A percentile compares a stretch with the other conserved stretches of the same genome.
Evolutionary conservation across 2,797 vertebrate genomes (phyloP).

Genomic region (Aeoliscus strigatus): DNA sequence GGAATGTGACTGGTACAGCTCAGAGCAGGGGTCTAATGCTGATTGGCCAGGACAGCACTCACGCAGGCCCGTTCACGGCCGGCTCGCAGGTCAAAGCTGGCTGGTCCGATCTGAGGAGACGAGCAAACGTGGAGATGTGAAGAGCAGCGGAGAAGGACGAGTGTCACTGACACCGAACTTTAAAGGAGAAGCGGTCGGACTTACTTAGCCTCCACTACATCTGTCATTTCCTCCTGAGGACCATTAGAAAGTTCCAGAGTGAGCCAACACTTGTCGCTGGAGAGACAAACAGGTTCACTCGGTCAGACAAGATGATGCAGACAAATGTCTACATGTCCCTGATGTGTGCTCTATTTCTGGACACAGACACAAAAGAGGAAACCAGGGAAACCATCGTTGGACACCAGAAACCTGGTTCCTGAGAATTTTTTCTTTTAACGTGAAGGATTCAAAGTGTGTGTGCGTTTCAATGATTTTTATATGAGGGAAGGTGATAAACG

Average conservation of each 20-base stretch:
- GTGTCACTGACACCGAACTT: background rate
- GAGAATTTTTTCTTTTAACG: too few relatives aligned
- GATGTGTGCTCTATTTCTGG: too few relatives aligned
- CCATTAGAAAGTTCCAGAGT: conserved; percentile 64
- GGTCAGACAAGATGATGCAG: too few relatives aligned
- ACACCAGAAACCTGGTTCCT: too few relatives aligned
- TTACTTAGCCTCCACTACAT: conserved; percentile 73
- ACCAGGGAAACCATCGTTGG: too few relatives aligned
- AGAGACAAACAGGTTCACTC: background rate
- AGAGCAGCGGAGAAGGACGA: background rate
- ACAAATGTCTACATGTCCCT: too few relatives aligned
- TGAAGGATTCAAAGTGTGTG: too few relatives aligned
- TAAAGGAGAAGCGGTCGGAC: conserved; percentile 28
- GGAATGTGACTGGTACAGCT: conserved; percentile 71
- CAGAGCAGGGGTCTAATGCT: conserved; percentile 70
- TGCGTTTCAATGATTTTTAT: too few relatives aligned
- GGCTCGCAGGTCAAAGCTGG: conserved; percentile 74
- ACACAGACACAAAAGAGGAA: too few relatives aligned
- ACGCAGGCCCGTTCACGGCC: conserved; percentile 88
- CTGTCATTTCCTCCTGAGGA: conserved; percentile 65
- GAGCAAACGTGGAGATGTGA: background rate
- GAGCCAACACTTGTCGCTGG: conserved; percentile 56
- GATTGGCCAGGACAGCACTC: conserved; percentile 72
- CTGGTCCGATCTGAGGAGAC: conserved; percentile 78
- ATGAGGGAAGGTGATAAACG: too few relatives aligned